Base-by-base conservation (phyloP, 2,888 invertebrate species). In the Strigamia transsilvanica region DNA sequence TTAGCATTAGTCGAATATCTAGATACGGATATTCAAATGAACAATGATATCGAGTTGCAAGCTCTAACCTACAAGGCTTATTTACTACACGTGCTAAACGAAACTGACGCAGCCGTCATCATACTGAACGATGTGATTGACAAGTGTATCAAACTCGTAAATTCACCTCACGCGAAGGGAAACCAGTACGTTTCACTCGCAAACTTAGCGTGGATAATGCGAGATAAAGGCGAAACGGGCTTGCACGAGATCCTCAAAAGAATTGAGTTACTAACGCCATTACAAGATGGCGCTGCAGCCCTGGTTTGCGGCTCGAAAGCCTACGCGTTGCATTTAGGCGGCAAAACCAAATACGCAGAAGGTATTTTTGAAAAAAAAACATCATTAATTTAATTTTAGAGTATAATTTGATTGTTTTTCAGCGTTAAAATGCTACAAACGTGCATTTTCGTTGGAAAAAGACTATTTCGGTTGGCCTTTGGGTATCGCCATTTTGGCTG, bases 401-500 rank as follows among this genome's bases (percentile, higher is more conserved):
- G n/a, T n/a, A n/a, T 13, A 32, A 27, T 32, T 27, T 4, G 23
- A 18, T 18, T 9, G 46, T 46, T 21, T 66, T 66, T 21, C 23
- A 66, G 61, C 10, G 12, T 32, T 73, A 3, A 73, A 73, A 4
- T 73, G 10, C 12, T 73, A 73, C 32, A 73, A 73, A 32, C 27
- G 13, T 1, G 73, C 73, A 12, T 73, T 27, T 27, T 10, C 10
- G 13, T 73, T 32, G 32, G 73, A 73, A 10, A 73, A 32, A 27
- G n/a, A 27, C n/a, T 32, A 73, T 27, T 73, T 27, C 15, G 73
- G 73, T 9, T 73, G 73, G 73, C 73, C 73, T 23, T 32, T 73
- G 27, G 73, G 73, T 0, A 32, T 73, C 13, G 73, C 73, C 2
- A 73, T 73, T 73, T 27, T 73, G 12, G 73, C 73, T n/a, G 73